phyloP scores from a whole-genome alignment of 2,888 invertebrate species.

The Minunthozetes semirufus region DNA sequence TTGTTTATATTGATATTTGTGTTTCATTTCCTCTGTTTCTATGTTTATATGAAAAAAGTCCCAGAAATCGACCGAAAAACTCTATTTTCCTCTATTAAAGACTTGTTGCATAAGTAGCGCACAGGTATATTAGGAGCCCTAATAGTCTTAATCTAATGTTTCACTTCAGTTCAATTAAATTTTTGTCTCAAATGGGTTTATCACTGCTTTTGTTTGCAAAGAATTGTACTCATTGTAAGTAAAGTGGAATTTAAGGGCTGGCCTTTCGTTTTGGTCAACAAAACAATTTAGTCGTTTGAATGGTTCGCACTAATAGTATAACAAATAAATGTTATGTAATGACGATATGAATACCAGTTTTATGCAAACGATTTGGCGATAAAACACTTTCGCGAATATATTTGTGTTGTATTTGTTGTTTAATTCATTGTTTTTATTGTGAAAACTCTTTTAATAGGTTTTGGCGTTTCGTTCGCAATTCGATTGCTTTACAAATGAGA shows the following conservation, averaged over 20 bases:
- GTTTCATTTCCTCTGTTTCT: constrained; percentile 2
- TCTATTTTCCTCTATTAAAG: not conserved
- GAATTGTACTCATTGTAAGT: not conserved
- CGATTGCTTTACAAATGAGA: not conserved
- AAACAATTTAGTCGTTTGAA: not conserved
- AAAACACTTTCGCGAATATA: not conserved
- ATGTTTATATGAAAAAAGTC: not conserved
- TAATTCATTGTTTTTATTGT: not conserved
- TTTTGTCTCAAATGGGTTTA: not conserved
- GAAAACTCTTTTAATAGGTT: not conserved
- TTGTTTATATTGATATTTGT: constrained; percentile 7
- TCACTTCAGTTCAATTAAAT: constrained; percentile 1
- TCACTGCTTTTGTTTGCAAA: not conserved
- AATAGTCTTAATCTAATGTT: not conserved
- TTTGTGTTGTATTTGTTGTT: not conserved
- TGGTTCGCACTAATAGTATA: not conserved
- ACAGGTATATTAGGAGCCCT: not conserved
- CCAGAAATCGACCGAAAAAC: not conserved
- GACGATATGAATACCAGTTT: constrained; percentile 1
- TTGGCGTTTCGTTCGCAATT: not conserved
- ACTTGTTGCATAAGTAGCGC: constrained; percentile 5
- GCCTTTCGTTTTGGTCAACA: not conserved
- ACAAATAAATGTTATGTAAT: not conserved
- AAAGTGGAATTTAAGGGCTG: not conserved
- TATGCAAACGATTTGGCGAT: not conserved